Base-by-base conservation (phyloP, 2,113 vertebrate genomes). In the Lichenostomus cassidix region DNA sequence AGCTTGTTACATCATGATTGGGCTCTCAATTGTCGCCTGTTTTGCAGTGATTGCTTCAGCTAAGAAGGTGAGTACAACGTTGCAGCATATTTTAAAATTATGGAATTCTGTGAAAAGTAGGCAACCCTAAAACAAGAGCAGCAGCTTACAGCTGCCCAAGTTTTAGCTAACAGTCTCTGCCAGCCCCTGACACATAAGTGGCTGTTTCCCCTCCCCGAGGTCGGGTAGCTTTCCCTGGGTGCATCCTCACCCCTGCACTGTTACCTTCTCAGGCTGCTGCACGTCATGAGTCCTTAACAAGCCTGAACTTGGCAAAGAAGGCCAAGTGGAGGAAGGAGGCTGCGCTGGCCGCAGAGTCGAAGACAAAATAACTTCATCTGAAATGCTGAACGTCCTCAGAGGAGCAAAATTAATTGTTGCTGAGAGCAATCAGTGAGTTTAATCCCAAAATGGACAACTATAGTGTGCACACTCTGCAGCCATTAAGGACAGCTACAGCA, bases 1-100 rank as follows among this genome's bases (percentile, higher is more conserved):
- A 96, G 96, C 91, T 25, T 98, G 98, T 90, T 98, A 98, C 91
- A 96, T 98, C 83, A 98, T 98, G 98, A 98, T 98, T 25, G 97
- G 96, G 47, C 97, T 98, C 53, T 98, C 98, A 2, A 83, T 98
- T 8, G 64, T 98, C 7, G 97, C 98, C 89, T 98, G 97, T 24
- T 98, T 98, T 69, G 96, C 94, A 1, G 98, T 98, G 76, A 98
- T 98, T 71, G 95, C 91, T 17, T 98, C 98, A 23, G 98, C 96
- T 78, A 98, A 98, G 89, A 98, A 95, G 96, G 98, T 98, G 87
- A 95, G 97, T 91, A 56, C 7, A 5, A 22, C 4, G 1, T 0
- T 0, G 1, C 1, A 13, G 44, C 17, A 0, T 13, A 8, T 23
- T 58, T 64, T 9, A 19, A 71, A 50, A 49, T 1, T 4, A 71